phyloP scores from a whole-genome alignment of 2,888 invertebrate species.

The Drosophila mimetica region DNA sequence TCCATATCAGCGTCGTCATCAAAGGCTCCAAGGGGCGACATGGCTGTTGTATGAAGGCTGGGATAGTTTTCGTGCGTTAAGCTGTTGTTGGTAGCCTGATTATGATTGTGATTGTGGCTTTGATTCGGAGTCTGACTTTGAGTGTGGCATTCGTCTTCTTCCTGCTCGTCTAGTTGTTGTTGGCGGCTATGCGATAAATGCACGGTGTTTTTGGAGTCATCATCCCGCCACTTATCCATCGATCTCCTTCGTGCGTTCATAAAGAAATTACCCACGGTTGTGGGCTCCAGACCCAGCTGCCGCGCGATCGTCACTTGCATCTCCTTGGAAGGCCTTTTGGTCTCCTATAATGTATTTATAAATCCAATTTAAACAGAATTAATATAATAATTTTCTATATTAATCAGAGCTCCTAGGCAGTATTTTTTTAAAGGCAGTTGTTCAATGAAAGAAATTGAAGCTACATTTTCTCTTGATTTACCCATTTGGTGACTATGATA shows the following conservation, averaged over 20 bases:
- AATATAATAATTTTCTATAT: too few species aligned
- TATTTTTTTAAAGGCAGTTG: too few species aligned
- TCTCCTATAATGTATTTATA: conserved; percentile 88
- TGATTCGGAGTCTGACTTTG: conserved; percentile 36
- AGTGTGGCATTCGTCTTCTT: conserved; percentile 49
- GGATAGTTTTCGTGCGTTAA: conserved; percentile 47
- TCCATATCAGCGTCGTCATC: conserved; percentile 83
- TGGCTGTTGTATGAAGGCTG: conserved; percentile 64
- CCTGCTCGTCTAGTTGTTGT: conserved; percentile 42
- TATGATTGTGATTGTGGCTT: conserved; percentile 18
- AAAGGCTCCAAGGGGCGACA: conserved; percentile 77
- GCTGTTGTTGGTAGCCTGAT: conserved; percentile 47
- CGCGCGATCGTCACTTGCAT: conserved; percentile 99
- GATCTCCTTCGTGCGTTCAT: conserved; percentile 99
- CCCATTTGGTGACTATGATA: too few species aligned
- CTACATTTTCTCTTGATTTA: too few species aligned
- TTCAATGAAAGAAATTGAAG: too few species aligned
- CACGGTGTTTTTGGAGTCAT: conserved; percentile 86
- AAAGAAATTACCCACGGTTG: conserved; percentile 99
- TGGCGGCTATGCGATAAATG: conserved; percentile 35
- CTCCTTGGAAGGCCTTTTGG: conserved; percentile 99
- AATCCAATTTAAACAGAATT: not conserved
- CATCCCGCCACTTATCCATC: conserved; percentile 99
- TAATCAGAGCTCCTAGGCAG: not conserved
- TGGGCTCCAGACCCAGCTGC: conserved; percentile 97